Base-by-base conservation (phyloP, 2,797 vertebrate species). In the Urosaurus nigricauda region DNA sequence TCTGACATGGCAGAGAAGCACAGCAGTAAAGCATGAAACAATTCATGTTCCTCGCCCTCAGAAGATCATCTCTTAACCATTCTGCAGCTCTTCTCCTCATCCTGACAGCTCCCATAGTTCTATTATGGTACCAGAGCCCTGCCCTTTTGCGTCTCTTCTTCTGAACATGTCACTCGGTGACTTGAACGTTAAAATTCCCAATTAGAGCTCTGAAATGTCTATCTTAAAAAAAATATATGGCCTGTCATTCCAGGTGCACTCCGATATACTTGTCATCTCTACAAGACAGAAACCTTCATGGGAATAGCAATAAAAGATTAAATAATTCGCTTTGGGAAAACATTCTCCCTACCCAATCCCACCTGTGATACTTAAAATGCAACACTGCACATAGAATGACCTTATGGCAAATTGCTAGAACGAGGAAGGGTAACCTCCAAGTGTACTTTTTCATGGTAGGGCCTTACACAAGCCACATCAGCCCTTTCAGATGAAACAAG, bases 301-400 rank as follows among this genome's bases (percentile, higher is more conserved):
- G 40, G 70, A 85, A 89, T 65, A 75, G 56, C 78, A 43, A 79
- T 74, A 65, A 70, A 79, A 78, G 60, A 86, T 93, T 86, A 92
- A 87, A 63, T 75, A 80, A 82, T 89, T 71, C 92, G 85, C 68
- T 91, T 92, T 90, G 92, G 88, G 73, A 90, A n/a, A 88, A 47
- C 92, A 74, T 86, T 12, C 21, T 3, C 37, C 19, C n/a, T n/a
- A 5, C n/a, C 70, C 47, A 51, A 7, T 16, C 21, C 70, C 14
- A 14, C 68, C 32, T 13, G 11, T 21, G 73, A 24, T 21, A 75
- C 40, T 40, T 75, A 75, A 21, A 40, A 35, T 37, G 14, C 32
- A 73, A n/a, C 6, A 19, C 17, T 37, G 32, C 12, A 2, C 32
- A 73, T n/a, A 73, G 16, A 35, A 73, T 5, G 35, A 73, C 32